Evolutionary conservation across 2,797 vertebrate species (phyloP).

Genomic region (Xerus rutilus): DNA sequence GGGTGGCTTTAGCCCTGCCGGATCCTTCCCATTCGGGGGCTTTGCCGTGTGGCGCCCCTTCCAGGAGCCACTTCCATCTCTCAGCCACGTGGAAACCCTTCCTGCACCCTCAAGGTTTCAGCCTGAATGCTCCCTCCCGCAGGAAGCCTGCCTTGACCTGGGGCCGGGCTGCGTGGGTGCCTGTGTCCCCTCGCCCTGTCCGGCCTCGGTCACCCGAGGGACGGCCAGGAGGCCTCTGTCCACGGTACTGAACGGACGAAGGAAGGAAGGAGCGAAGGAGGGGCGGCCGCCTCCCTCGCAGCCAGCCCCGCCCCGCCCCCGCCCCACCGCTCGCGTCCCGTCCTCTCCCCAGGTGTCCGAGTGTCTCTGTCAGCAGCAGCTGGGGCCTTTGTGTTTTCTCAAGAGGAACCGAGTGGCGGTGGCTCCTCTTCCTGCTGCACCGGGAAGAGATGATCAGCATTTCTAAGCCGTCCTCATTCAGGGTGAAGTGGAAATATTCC

Average conservation of each 20-base stretch:
- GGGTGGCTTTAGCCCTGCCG: too few relatives aligned
- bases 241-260: background rate
- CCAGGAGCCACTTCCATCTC: background rate
- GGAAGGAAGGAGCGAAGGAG: too few relatives aligned
- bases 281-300: background rate
- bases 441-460: constrained; percentile 74
- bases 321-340: background rate
- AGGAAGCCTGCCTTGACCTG: background rate
- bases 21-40: too few relatives aligned
- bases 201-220: background rate
- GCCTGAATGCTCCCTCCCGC: background rate
- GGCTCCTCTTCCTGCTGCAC: constrained; percentile 48
- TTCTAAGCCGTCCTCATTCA: constrained; percentile 75
- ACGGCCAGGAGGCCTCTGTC: background rate
- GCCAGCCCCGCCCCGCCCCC: background rate
- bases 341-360: constrained; percentile 62
- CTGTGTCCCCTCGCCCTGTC: accelerated
- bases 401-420: constrained; percentile 50
- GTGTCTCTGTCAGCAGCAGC: constrained; percentile 70
- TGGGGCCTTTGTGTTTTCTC: constrained; percentile 81
- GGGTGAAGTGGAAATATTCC: constrained; percentile 80
- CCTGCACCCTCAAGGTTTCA: background rate
- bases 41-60: background rate
- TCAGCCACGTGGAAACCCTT: background rate
- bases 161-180: too few relatives aligned